Evolutionary conservation across 2,797 vertebrate species (phyloP).

Genomic region (Scomberomorus guttatus): DNA sequence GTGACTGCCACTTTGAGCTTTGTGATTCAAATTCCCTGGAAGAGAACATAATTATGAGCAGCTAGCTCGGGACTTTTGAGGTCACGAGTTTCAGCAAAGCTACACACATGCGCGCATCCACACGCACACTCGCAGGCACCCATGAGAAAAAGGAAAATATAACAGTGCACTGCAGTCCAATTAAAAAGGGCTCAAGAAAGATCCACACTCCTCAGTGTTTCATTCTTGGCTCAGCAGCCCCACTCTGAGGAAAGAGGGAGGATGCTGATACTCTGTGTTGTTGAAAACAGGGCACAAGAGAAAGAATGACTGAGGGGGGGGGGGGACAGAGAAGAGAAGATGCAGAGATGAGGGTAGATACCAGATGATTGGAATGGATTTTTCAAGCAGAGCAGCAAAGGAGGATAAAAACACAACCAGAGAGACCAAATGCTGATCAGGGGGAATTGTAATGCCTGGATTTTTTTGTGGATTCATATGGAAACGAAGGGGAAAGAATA

Average conservation of each 20-base stretch:
- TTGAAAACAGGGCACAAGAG: not conserved
- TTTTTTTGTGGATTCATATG: constrained; percentile 36
- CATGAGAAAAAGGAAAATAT: constrained; percentile 26
- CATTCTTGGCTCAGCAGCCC: constrained; percentile 65
- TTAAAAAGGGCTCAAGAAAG: constrained; percentile 57
- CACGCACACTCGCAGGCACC: constrained; percentile 8
- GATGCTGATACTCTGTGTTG: constrained; percentile 12
- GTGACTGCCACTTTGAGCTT: constrained; percentile 13
- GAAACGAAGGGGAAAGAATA: constrained; percentile 17
- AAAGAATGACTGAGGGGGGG: not conserved
- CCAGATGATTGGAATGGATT: constrained; percentile 55
- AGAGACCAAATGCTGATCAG: constrained; percentile 56
- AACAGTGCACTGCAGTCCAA: constrained; percentile 58
- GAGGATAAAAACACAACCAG: constrained; percentile 31
- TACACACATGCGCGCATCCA: not conserved
- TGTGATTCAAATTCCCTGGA: constrained; percentile 40
- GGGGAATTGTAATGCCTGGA: constrained; percentile 30
- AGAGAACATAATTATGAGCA: constrained; percentile 43
- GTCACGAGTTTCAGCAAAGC: constrained; percentile 27
- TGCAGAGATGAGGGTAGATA: constrained; percentile 19
- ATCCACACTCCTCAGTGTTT: constrained; percentile 12
- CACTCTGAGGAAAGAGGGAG: constrained; percentile 48
- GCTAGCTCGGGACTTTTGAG: constrained; percentile 38
- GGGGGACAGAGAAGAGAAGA: not conserved
- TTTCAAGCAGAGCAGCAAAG: constrained; percentile 44